phyloP scores from a whole-genome alignment of 1,140 invertebrate species.

The Dreissena polymorpha region DNA sequence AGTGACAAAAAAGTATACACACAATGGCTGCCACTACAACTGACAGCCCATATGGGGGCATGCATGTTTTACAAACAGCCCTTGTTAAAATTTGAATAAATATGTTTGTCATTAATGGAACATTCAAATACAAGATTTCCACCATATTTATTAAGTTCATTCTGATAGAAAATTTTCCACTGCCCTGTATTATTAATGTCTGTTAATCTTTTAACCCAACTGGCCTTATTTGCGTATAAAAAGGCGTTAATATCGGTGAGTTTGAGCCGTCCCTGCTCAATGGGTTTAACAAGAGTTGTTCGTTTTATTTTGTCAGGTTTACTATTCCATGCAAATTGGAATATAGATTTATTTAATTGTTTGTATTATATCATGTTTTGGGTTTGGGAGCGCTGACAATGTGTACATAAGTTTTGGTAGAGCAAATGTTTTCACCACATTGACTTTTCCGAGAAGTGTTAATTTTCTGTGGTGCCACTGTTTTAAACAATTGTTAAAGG shows the following conservation, averaged over 20 bases:
- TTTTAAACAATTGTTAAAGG: constrained; percentile 14
- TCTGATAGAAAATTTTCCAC: no score
- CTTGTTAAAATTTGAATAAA: background rate
- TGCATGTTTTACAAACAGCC: no score
- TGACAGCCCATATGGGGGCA: no score
- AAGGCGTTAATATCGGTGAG: constrained; percentile 12
- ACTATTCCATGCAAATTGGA: constrained; percentile 4
- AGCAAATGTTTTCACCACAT: background rate
- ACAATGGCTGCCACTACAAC: no score
- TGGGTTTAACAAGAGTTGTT: background rate
- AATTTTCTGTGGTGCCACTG: constrained; percentile 25
- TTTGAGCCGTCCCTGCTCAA: constrained; percentile 10
- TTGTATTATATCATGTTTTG: background rate
- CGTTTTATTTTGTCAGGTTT: constrained; percentile 24
- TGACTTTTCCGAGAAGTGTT: constrained; percentile 14
- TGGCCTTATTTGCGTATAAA: background rate
- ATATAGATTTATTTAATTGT: no score
- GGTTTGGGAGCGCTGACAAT: background rate
- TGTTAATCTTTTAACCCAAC: constrained; percentile 5
- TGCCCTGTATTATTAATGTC: no score
- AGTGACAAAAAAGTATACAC: no score
- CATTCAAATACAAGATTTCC: constrained; percentile 13
- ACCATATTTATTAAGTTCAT: background rate
- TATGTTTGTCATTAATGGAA: background rate
- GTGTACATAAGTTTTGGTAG: background rate